Evolutionary conservation across 2,888 invertebrate species (phyloP).

Genomic region (Galeopsomyia nigrocyanea): DNA sequence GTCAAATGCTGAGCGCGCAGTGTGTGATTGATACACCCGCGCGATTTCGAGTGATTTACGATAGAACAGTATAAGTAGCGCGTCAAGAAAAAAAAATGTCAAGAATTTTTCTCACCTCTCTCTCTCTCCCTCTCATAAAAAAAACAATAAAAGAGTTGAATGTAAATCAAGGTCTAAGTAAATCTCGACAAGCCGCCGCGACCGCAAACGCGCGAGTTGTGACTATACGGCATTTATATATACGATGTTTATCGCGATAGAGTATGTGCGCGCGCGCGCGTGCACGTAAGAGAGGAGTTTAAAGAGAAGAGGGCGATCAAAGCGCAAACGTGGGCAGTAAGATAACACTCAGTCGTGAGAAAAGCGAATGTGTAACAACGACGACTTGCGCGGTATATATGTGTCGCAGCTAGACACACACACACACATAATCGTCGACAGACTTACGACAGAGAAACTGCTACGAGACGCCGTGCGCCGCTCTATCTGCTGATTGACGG

Average conservation of each 20-base stretch:
- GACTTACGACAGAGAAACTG: conserved; percentile 18
- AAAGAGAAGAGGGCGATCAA: conserved; percentile 29
- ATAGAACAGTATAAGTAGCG: not conserved
- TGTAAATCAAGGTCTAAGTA: conserved; percentile 32
- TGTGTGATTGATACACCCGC: not conserved
- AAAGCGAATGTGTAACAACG: conserved; percentile 30
- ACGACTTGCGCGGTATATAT: not conserved
- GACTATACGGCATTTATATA: conserved; percentile 1
- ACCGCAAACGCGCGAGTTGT: too few relatives aligned
- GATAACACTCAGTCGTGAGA: conserved; percentile 32
- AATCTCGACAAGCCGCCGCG: not conserved
- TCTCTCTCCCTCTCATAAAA: not conserved
- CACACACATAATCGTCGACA: not conserved
- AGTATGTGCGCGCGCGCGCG: too few relatives aligned
- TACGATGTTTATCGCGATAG: conserved; percentile 15
- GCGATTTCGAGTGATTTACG: not conserved
- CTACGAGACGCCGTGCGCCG: not conserved
- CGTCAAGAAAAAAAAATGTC: conserved; percentile 1
- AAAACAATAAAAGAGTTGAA: conserved; percentile 13
- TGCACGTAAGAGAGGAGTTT: conserved; percentile 11
- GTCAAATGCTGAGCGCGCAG: not conserved
- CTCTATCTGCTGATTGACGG: conserved; percentile 32
- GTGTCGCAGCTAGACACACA: not conserved
- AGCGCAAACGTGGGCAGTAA: not conserved
- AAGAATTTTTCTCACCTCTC: not conserved